These are phyloP conservation scores for Thomomys bottae DNA, from an alignment of 2,113 vertebrate genomes.

Conservation along the genomic window DNA sequence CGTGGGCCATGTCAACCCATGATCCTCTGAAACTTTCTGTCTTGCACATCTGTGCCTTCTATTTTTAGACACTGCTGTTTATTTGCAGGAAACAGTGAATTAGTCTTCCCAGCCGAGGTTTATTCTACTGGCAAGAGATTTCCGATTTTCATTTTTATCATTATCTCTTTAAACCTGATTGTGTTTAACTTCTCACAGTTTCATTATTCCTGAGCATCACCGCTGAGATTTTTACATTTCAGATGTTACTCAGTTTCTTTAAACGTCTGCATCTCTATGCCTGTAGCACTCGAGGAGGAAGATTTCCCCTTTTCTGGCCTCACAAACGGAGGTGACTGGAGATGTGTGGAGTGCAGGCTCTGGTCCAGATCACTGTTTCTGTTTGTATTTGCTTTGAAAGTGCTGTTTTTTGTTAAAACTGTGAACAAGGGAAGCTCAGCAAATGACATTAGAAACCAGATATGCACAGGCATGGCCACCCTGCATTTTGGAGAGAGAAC, in stretches of 20 bases:
- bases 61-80: slow-evolving; percentile 77
- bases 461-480: background rate
- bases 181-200: slow-evolving; percentile 79
- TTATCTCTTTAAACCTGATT: slow-evolving; percentile 78
- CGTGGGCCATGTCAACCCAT: background rate
- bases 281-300: background rate
- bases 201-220: slow-evolving; percentile 71
- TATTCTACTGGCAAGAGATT: slow-evolving; percentile 70
- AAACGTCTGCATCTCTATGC: slow-evolving; percentile 57
- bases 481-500: background rate
- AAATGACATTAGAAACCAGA: background rate
- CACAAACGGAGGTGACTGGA: background rate
- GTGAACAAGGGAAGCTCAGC: background rate
- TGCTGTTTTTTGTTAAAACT: slow-evolving; percentile 11
- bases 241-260: slow-evolving; percentile 64
- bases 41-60: slow-evolving; percentile 62
- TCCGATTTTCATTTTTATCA: slow-evolving; percentile 79
- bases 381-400: slow-evolving; percentile 18
- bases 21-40: slow-evolving; percentile 57
- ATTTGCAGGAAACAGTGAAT: slow-evolving; percentile 72
- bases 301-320: background rate
- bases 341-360: background rate
- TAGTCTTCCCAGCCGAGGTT: slow-evolving; percentile 65
- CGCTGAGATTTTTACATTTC: slow-evolving; percentile 59
- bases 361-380: background rate